phyloP scores from a whole-genome alignment of 1,140 invertebrate species.

The Lepidostoma basale region DNA sequence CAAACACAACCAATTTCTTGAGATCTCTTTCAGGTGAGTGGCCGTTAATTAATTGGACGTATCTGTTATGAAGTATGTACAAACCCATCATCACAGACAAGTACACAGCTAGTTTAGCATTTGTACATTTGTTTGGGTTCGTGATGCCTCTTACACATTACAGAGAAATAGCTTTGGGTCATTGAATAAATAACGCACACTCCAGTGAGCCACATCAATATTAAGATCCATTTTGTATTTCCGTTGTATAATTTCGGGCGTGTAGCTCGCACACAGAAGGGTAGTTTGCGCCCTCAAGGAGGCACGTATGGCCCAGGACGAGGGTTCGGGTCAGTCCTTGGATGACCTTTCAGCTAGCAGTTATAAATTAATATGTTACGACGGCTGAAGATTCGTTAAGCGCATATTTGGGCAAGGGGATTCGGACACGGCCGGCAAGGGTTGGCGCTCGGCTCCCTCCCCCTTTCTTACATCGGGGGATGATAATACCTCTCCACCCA shows the following conservation, averaged over 20 bases:
- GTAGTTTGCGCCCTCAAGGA: conserved; percentile 35
- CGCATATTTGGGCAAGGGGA: conserved; percentile 30
- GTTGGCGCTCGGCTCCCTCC: not conserved
- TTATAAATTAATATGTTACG: conserved; percentile 37
- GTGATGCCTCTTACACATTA: not conserved
- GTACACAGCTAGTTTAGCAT: too few species aligned
- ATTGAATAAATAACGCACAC: conserved; percentile 23
- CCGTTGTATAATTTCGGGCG: not conserved
- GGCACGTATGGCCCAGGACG: conserved; percentile 39
- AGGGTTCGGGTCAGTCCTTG: conserved; percentile 39
- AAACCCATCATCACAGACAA: too few species aligned
- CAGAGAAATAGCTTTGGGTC: conserved; percentile 12
- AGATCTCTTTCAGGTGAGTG: too few species aligned
- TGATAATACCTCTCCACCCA: conserved; percentile 8
- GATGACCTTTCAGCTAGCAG: conserved; percentile 32
- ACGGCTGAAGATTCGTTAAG: conserved; percentile 35
- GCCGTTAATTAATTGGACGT: too few species aligned
- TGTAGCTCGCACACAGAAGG: conserved; percentile 24
- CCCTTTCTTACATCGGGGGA: conserved; percentile 20
- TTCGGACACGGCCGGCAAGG: conserved; percentile 4
- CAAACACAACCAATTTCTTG: too few species aligned
- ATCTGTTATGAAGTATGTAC: too few species aligned
- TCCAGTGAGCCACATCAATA: conserved; percentile 20
- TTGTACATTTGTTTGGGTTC: too few species aligned
- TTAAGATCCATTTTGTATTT: conserved; percentile 5